Evolutionary conservation across 2,113 vertebrate species (phyloP).

Genomic region (Cottus gobio): DNA sequence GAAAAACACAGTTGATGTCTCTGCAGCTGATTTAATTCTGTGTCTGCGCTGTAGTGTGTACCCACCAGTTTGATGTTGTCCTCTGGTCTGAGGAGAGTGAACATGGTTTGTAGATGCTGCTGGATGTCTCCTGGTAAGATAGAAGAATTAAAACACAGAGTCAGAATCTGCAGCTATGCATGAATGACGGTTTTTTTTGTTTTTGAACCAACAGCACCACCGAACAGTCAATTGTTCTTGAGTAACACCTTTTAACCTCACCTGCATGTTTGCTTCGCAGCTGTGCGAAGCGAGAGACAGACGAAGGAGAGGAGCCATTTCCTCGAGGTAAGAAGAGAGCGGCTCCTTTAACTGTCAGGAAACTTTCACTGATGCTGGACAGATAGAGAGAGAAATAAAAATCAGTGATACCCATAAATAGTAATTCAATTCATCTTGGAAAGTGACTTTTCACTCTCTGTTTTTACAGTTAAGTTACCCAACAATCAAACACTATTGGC

Average conservation of each 20-base stretch:
- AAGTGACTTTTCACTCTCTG: background rate
- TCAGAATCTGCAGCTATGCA: background rate
- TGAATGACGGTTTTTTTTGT: background rate
- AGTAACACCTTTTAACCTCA: slow-evolving; percentile 58
- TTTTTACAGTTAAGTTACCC: background rate
- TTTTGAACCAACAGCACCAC: background rate
- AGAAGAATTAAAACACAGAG: background rate
- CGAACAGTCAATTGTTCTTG: background rate
- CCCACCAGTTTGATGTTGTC: slow-evolving; percentile 97
- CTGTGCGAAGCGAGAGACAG: slow-evolving; percentile 91
- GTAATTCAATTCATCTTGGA: background rate
- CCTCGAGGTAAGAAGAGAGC: slow-evolving; percentile 97
- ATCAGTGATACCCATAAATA: background rate
- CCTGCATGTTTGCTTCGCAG: slow-evolving; percentile 97
- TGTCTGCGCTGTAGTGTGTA: background rate
- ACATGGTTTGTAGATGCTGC: slow-evolving; percentile 98
- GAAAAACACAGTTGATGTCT: background rate
- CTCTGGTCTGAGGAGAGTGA: slow-evolving; percentile 95
- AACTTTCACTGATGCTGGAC: slow-evolving; percentile 96
- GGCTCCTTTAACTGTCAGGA: slow-evolving; percentile 98
- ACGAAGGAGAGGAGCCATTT: slow-evolving; percentile 90
- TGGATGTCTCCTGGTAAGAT: slow-evolving; percentile 91
- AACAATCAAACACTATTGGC: background rate
- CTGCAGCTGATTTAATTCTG: background rate
- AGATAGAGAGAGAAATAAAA: slow-evolving; percentile 15